Conservation (phyloP, 2,888 invertebrate genomes). For the Lobophora halterata region DNA sequence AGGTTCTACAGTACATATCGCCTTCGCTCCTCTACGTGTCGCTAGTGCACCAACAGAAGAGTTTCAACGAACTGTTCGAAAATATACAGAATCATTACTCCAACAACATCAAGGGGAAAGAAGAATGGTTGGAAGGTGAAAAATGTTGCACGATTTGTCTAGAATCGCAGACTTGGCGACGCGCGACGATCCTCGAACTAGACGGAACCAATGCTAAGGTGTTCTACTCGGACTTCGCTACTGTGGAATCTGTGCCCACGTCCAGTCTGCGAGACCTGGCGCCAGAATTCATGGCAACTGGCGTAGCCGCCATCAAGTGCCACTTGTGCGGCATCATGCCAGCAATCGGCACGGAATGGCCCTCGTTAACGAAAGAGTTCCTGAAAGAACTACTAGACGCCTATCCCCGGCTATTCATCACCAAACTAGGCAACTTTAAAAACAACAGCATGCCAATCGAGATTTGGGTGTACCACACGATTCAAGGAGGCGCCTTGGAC, state of each 20-base stretch:
- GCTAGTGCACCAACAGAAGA: conserved; percentile 64
- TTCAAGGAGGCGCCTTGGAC: conserved; percentile 83
- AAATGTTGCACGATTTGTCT: conserved; percentile 67
- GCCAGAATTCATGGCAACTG: conserved; percentile 68
- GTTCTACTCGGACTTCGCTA: conserved; percentile 84
- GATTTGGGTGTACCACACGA: conserved; percentile 83
- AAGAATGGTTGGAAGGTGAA: conserved; percentile 75
- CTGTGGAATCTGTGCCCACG: conserved; percentile 66
- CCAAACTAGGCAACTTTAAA: conserved; percentile 73
- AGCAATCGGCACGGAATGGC: conserved; percentile 84
- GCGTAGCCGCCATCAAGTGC: conserved; percentile 83
- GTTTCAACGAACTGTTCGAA: conserved; percentile 68
- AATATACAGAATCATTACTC: conserved; percentile 79
- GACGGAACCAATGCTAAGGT: conserved; percentile 69
- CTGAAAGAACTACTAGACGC: conserved; percentile 77
- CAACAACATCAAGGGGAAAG: conserved; percentile 39
- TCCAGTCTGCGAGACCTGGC: conserved; percentile 75
- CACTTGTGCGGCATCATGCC: conserved; percentile 86
- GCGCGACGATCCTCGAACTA: conserved; percentile 74
- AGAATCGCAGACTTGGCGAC: conserved; percentile 82
- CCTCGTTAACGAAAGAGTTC: conserved; percentile 80
- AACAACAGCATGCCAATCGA: conserved; percentile 81
- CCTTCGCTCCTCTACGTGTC: conserved; percentile 83
- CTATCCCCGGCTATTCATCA: conserved; percentile 76
- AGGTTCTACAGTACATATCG: conserved; percentile 70